Percentiles rank a stretch among this genome's conserved stretches.
Evolutionary conservation across 2,888 invertebrate genomes (phyloP).

Genomic region (Orthosia gothica): DNA sequence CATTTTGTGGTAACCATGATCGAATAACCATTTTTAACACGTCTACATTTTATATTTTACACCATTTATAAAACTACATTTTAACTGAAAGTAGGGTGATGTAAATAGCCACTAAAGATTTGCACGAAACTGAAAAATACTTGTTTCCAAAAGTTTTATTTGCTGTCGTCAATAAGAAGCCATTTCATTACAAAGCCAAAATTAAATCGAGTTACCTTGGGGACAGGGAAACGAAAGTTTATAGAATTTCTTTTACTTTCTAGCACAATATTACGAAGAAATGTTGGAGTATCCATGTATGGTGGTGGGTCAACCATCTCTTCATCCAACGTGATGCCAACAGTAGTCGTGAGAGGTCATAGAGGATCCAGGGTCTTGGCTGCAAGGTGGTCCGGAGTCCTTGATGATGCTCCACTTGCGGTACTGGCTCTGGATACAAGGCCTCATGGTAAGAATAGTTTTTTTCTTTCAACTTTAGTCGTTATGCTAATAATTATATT

Average conservation of each 20-base stretch:
- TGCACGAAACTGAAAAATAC: not conserved
- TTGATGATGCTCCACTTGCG: constrained; percentile 87
- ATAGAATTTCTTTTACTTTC: constrained; percentile 35
- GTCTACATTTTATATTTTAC: too few species aligned
- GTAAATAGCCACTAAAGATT: not conserved
- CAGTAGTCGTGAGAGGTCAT: constrained; percentile 87
- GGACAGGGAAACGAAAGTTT: not conserved
- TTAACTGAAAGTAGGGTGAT: not conserved
- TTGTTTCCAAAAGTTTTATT: not conserved
- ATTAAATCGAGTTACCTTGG: not conserved
- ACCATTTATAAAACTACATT: too few species aligned
- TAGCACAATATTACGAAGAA: constrained; percentile 85
- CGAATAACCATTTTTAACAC: too few species aligned
- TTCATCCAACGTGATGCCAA: constrained; percentile 80
- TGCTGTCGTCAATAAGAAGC: not conserved
- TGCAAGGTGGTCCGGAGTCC: constrained; percentile 89
- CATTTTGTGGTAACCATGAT: too few species aligned
- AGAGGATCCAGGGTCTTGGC: constrained; percentile 86
- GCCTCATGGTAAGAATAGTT: constrained; percentile 80
- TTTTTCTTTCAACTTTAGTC: not conserved
- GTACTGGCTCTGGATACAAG: constrained; percentile 87
- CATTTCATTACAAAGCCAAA: not conserved
- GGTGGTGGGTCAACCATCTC: constrained; percentile 82
- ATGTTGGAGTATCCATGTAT: constrained; percentile 89
- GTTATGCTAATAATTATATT: too few species aligned